These are phyloP conservation scores for Euura lappo DNA, from an alignment of 1,140 invertebrate species.

Conservation along the genomic window DNA sequence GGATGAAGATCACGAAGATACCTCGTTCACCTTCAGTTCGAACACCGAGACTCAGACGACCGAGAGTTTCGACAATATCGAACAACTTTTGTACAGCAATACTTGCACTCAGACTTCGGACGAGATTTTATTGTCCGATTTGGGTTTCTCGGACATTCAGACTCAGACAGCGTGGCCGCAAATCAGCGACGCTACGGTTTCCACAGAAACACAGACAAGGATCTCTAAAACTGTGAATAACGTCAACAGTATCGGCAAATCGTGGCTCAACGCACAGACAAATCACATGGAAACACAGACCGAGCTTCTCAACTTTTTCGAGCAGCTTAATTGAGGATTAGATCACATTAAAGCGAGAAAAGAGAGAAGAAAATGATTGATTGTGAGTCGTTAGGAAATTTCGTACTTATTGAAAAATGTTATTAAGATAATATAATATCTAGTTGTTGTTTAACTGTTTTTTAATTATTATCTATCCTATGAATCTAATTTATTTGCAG, in stretches of 20 bases:
- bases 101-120: conserved; percentile 69
- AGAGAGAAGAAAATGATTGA: neutral
- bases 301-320: conserved; percentile 54
- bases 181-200: conserved; percentile 50
- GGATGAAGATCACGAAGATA: conserved; percentile 27
- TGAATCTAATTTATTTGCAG: too few species aligned
- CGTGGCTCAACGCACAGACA: conserved; percentile 48
- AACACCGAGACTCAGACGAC: conserved; percentile 63
- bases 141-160: conserved; percentile 65
- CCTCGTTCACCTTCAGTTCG: conserved; percentile 51
- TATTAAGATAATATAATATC: neutral
- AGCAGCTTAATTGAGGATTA: conserved; percentile 39
- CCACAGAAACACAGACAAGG: conserved; percentile 57
- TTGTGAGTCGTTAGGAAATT: neutral
- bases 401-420: neutral
- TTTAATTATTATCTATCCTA: too few species aligned
- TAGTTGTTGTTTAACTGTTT: too few species aligned
- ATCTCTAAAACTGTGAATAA: conserved; percentile 30
- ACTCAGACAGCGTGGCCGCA: conserved; percentile 65
- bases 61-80: conserved; percentile 54
- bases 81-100: conserved; percentile 61
- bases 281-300: conserved; percentile 61
- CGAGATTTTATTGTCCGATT: conserved; percentile 60
- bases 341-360: neutral
- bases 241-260: conserved; percentile 25